phyloP scores from a whole-genome alignment of 1,140 invertebrate genomes.

The Sesamia nonagrioides region DNA sequence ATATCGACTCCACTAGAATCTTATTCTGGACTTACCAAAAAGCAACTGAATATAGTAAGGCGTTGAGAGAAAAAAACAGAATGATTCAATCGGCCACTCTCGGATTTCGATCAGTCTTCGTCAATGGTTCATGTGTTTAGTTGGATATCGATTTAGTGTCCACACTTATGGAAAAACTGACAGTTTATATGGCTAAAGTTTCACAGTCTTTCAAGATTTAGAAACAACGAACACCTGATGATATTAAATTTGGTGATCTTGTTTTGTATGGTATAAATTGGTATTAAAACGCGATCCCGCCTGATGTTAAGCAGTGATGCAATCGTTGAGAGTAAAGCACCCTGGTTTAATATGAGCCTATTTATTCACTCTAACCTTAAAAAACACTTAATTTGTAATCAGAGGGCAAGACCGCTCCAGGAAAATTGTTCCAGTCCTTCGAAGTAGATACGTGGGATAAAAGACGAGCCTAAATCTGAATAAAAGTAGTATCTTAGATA shows the following conservation, averaged over 20 bases:
- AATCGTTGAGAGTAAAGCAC: too few species aligned
- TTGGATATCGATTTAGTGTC: slow-evolving; percentile 56
- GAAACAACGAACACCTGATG: background rate
- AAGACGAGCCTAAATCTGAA: too few species aligned
- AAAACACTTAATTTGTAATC: too few species aligned
- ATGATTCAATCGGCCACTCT: slow-evolving; percentile 75
- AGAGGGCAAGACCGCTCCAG: too few species aligned
- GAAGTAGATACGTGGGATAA: too few species aligned
- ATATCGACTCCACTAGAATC: slow-evolving; percentile 3
- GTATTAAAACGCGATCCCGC: too few species aligned
- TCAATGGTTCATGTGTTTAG: slow-evolving; percentile 60
- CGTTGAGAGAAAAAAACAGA: slow-evolving; percentile 69
- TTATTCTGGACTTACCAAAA: slow-evolving; percentile 59
- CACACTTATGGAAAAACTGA: slow-evolving; percentile 39
- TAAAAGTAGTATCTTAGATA: too few species aligned
- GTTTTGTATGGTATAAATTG: too few species aligned
- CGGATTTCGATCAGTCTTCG: slow-evolving; percentile 72
- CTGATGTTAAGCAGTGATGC: too few species aligned
- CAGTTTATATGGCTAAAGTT: slow-evolving; percentile 1
- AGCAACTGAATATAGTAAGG: slow-evolving; percentile 64
- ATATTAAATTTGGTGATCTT: background rate
- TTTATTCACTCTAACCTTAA: too few species aligned
- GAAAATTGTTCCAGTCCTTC: too few species aligned
- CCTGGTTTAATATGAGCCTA: too few species aligned
- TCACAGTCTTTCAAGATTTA: background rate